Evolutionary conservation across 2,113 vertebrate genomes (phyloP).

Genomic region (Athene cunicularia): DNA sequence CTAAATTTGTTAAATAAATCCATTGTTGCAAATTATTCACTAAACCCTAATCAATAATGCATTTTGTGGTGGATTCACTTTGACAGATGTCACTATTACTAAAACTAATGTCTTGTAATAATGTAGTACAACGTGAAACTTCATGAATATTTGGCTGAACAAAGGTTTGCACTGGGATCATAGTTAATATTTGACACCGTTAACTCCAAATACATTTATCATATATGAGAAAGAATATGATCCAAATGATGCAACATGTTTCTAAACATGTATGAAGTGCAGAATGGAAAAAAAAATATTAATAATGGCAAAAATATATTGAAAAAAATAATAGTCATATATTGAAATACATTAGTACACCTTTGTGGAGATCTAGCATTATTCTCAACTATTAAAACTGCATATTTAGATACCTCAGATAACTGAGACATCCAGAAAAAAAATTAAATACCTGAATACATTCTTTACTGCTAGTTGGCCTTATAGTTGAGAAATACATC

Average conservation of each 20-base stretch:
- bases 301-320: neutral
- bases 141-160: neutral
- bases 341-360: neutral
- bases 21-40: constrained; percentile 3
- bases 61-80: neutral
- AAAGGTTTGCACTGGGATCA: neutral
- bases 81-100: neutral
- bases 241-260: neutral
- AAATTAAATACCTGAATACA: neutral
- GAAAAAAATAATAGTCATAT: neutral
- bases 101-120: neutral
- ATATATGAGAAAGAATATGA: neutral
- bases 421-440: neutral
- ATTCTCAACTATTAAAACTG: neutral
- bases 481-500: neutral
- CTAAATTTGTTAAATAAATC: neutral
- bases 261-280: neutral
- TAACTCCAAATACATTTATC: neutral
- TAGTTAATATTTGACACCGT: neutral
- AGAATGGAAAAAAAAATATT: neutral
- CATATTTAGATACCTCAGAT: neutral
- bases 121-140: neutral
- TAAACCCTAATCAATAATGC: neutral
- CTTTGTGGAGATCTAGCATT: neutral
- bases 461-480: neutral